A percentile compares a stretch with the other conserved stretches of the same genome.
Evolutionary conservation across 2,888 invertebrate genomes (phyloP).

Genomic region (Agrotis clavis): DNA sequence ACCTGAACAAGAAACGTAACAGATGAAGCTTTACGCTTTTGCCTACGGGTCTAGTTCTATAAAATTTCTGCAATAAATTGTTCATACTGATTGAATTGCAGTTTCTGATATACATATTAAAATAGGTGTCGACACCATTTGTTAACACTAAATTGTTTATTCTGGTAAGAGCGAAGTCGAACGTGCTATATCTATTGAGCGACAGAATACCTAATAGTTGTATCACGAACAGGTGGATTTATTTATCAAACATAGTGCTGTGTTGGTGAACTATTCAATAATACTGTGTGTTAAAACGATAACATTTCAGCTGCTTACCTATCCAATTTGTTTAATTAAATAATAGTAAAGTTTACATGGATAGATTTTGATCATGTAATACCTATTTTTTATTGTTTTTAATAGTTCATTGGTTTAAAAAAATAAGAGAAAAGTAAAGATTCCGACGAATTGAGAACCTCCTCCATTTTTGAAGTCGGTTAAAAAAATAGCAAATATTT

Average conservation of each 20-base stretch:
- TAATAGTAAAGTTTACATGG: too few species aligned
- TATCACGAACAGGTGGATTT: not conserved
- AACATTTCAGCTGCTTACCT: not conserved
- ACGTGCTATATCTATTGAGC: slow-evolving; percentile 12
- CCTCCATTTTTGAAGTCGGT: too few species aligned
- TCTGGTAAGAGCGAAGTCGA: not conserved
- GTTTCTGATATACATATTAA: not conserved
- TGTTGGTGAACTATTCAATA: not conserved
- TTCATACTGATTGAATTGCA: not conserved
- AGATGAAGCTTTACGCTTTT: too few species aligned
- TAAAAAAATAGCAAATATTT: too few species aligned
- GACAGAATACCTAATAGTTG: not conserved
- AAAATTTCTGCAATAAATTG: not conserved
- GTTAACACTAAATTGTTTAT: not conserved
- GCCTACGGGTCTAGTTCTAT: too few species aligned
- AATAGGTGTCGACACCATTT: not conserved
- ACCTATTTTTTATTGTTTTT: too few species aligned
- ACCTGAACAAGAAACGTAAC: too few species aligned
- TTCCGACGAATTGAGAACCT: too few species aligned
- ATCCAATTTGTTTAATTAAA: not conserved
- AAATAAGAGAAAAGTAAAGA: too few species aligned
- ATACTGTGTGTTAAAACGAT: not conserved
- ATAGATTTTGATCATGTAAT: too few species aligned
- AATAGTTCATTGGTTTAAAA: too few species aligned
- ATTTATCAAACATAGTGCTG: not conserved